These are phyloP conservation scores for Ceratosolen fusciceps DNA, from an alignment of 1,140 invertebrate species.

Conservation along the genomic window DNA sequence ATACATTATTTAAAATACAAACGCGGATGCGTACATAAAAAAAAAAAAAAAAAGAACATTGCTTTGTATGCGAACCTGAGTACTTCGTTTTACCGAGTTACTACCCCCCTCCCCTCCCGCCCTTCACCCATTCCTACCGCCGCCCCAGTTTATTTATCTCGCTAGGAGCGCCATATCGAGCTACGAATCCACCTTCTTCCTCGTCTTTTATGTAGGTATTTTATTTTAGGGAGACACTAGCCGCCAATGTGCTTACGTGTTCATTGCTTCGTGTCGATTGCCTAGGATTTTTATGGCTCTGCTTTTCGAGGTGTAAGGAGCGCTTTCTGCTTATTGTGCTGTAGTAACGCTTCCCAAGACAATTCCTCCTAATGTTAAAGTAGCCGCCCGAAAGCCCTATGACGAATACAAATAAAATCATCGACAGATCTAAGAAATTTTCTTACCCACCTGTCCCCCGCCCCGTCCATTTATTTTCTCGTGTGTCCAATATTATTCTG, in stretches of 20 bases:
- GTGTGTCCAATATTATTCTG: too few species aligned
- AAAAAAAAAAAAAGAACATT: too few species aligned
- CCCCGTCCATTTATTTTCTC: too few species aligned
- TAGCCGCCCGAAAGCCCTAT: too few species aligned
- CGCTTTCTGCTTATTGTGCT: constrained; percentile 17
- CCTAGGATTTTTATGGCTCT: constrained; percentile 46
- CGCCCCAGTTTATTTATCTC: neutral
- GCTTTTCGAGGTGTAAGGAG: constrained; percentile 13
- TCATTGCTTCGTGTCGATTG: neutral
- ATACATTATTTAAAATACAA: too few species aligned
- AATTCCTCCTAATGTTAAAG: too few species aligned
- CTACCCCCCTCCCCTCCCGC: neutral
- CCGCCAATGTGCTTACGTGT: neutral
- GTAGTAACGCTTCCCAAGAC: neutral
- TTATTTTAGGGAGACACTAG: constrained; percentile 11
- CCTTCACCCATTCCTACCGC: neutral
- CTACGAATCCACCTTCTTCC: neutral
- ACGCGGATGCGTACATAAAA: neutral
- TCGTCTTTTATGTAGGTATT: constrained; percentile 23
- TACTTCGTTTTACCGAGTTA: too few species aligned
- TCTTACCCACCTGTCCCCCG: too few species aligned
- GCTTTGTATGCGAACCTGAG: neutral
- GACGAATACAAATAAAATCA: too few species aligned
- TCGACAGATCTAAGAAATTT: too few species aligned
- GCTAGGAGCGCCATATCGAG: too few species aligned